Percentiles rank a stretch among this genome's conserved stretches.
Conservation (phyloP, 2,888 invertebrate species). For the Thymelicus acteon region DNA sequence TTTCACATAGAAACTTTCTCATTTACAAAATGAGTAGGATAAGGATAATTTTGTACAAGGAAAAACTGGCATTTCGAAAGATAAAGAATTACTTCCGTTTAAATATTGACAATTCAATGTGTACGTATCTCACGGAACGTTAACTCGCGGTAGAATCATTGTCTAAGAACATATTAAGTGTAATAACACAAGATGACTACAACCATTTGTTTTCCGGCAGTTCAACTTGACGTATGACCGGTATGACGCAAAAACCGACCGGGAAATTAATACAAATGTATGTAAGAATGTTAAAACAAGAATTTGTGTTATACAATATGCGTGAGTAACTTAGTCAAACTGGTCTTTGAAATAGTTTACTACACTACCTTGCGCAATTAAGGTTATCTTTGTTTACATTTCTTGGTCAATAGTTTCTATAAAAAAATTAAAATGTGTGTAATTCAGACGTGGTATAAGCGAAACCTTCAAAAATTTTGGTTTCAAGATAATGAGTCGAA, state of each 20-base stretch:
- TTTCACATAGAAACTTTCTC: no score
- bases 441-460: no score
- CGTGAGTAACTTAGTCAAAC: background rate
- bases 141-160: background rate
- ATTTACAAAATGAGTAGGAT: no score
- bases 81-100: background rate
- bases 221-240: background rate
- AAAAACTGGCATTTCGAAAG: no score
- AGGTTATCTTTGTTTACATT: no score
- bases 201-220: slow-evolving; percentile 20
- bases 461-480: no score
- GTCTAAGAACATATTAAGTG: background rate
- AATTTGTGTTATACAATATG: background rate
- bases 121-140: slow-evolving; percentile 16
- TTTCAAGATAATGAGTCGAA: no score
- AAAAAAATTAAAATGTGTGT: no score
- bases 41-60: no score
- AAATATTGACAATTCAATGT: background rate
- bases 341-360: background rate
- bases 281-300: slow-evolving; percentile 9
- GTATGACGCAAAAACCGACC: background rate
- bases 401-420: no score
- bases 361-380: no score
- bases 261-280: slow-evolving; percentile 13
- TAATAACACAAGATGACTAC: slow-evolving; percentile 20